phyloP scores from a whole-genome alignment of 2,113 vertebrate species.

The Lamprologus tigripictilis region DNA sequence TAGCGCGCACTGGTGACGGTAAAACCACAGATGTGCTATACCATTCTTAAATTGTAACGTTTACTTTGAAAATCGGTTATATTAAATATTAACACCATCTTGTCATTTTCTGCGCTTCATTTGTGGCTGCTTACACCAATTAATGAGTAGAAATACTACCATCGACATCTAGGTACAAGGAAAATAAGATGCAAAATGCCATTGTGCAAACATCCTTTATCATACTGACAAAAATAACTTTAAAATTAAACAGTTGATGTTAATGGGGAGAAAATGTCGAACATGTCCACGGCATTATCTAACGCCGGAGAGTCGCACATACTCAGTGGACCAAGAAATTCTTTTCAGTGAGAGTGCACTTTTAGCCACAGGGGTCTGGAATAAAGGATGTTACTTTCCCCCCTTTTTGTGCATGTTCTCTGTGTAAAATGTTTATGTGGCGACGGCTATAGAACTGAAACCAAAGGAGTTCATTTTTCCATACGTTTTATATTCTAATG shows the following conservation, averaged over 20 bases:
- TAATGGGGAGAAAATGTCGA: not conserved
- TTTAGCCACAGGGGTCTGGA: conserved; percentile 41
- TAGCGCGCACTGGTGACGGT: not conserved
- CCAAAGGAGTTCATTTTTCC: not conserved
- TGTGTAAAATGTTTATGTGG: not conserved
- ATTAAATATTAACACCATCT: not conserved
- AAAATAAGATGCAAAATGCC: not conserved
- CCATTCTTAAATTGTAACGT: not conserved
- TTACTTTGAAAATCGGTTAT: rapidly evolving
- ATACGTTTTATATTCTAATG: not conserved
- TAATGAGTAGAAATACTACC: not conserved
- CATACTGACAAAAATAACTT: not conserved
- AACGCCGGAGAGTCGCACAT: not conserved
- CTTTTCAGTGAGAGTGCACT: conserved; percentile 59
- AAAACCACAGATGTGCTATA: not conserved
- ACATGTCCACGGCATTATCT: not conserved
- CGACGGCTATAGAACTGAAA: not conserved
- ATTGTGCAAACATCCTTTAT: not conserved
- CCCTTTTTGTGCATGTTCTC: not conserved
- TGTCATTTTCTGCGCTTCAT: not conserved
- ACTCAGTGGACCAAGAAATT: conserved; percentile 43
- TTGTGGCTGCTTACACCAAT: not conserved
- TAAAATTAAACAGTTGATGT: not conserved
- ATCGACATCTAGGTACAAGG: not conserved
- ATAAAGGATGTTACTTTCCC: not conserved